Evolutionary conservation across 2,888 invertebrate species (phyloP), one percentile per base, ranked within the genome.

Genomic region (Gisinianus flammeolus): DNA sequence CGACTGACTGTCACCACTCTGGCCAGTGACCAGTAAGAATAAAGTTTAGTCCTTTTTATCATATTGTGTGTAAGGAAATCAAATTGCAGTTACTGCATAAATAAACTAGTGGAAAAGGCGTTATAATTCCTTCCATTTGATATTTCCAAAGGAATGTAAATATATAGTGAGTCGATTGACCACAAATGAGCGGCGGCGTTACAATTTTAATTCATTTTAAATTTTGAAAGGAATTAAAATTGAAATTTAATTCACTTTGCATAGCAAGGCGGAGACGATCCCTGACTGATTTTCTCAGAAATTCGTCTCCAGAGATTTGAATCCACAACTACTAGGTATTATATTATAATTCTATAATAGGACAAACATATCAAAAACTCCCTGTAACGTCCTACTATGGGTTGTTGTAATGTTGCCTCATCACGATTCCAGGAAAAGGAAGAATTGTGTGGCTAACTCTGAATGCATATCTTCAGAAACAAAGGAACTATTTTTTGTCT

Each of bases 271-370:
- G 83, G 84, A 83, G 84, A 83, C 84, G 83, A 79, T 83, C 83
- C 81, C 84, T 83, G 81, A 80, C 84, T 82, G 83, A 75, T 83
- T 80, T 84, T 84, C 84, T 80, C 24, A 79, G 84, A 84, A 84
- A 79, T 84, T 80, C 70, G 84, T 83, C 83, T 82, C 58, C 22
- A 58, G 22, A 58, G 28, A 26, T 24, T 28, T 62, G 24, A 62
- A 62, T 28, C n/a, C 62, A 62, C 62, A 62, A 44, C 19, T 62
- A 12, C 28, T 4, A 62, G 28, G 28, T 62, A 26, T 24, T 62
- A 28, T 62, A 62, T 22, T 58, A 58, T 58, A 12, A 62, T 62
- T 62, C 26, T 62, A 64, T 62, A 62, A 73, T 24, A 73, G 33
- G 73, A 73, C 73, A 73, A 62, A 31, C 35, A 35, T 73, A 73